Conservation (phyloP, 2,113 vertebrate genomes). For the Sander lucioperca region DNA sequence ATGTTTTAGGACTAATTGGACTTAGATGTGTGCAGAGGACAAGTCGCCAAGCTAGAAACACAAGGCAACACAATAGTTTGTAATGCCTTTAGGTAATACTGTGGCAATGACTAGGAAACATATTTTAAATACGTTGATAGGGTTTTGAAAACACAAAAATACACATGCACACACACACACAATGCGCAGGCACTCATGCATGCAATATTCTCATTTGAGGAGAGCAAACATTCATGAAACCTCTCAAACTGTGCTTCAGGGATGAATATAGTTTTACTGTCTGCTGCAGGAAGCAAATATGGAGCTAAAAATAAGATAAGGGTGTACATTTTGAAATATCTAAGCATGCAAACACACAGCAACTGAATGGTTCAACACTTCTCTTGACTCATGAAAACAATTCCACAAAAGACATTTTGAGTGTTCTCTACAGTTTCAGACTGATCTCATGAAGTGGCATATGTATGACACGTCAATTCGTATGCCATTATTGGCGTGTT, state of each 20-base stretch:
- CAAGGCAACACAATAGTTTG: background rate
- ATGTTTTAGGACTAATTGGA: background rate
- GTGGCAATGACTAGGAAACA: background rate
- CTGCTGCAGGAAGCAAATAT: background rate
- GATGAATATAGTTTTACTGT: conserved; percentile 3
- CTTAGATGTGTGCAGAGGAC: background rate
- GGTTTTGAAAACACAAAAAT: conserved; percentile 29
- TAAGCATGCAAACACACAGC: background rate
- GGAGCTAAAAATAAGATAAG: conserved; percentile 4
- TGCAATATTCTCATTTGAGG: conserved; percentile 22
- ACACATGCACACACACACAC: background rate
- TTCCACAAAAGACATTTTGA: conserved; percentile 1
- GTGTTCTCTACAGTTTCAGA: background rate
- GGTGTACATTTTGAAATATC: background rate
- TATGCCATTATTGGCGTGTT: no score
- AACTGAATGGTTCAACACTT: background rate
- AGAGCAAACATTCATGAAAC: conserved; percentile 27
- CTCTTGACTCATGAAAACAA: background rate
- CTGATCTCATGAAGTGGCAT: no score
- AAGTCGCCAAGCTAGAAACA: background rate
- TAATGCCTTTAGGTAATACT: background rate
- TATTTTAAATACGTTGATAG: conserved; percentile 20
- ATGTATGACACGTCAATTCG: no score
- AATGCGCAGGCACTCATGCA: conserved; percentile 6
- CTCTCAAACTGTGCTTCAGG: conserved; percentile 6